phyloP scores from a whole-genome alignment of 1,140 invertebrate species.

The Copidosoma floridanum region DNA sequence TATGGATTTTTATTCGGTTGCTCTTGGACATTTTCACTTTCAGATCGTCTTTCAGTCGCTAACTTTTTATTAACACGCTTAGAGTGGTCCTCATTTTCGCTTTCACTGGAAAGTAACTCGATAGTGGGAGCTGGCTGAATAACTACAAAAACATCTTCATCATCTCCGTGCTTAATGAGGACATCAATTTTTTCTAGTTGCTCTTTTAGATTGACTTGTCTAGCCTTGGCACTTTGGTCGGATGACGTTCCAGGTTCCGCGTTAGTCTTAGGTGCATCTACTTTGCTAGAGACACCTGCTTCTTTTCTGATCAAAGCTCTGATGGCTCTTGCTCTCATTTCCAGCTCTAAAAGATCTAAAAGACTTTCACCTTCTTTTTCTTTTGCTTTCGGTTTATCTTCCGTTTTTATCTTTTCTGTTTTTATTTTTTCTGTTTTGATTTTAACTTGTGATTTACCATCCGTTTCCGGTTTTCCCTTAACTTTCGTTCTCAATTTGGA shows the following conservation, averaged over 20 bases:
- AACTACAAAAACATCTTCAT: slow-evolving; percentile 53
- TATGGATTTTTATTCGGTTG: slow-evolving; percentile 16
- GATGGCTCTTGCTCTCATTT: slow-evolving; percentile 60
- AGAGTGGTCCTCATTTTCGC: slow-evolving; percentile 38
- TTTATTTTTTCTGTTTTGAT: slow-evolving; percentile 31
- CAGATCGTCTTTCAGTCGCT: slow-evolving; percentile 31
- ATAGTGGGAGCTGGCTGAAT: slow-evolving; percentile 51
- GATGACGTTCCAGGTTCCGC: slow-evolving; percentile 20
- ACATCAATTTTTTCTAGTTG: slow-evolving; percentile 42
- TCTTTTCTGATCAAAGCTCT: slow-evolving; percentile 57
- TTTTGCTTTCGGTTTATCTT: slow-evolving; percentile 33
- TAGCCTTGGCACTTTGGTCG: slow-evolving; percentile 24
- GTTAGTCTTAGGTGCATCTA: neutral
- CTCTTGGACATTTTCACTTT: slow-evolving; percentile 15
- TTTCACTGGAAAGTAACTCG: slow-evolving; percentile 50
- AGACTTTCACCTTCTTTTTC: slow-evolving; percentile 57
- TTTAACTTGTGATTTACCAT: slow-evolving; percentile 26
- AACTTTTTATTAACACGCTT: slow-evolving; percentile 35
- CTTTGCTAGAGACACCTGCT: slow-evolving; percentile 41
- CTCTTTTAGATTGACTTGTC: slow-evolving; percentile 33
- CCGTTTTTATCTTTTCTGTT: slow-evolving; percentile 35
- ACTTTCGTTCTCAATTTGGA: slow-evolving; percentile 28
- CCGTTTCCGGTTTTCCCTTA: slow-evolving; percentile 21
- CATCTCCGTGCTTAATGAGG: slow-evolving; percentile 41
- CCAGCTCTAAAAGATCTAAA: slow-evolving; percentile 56